These are phyloP conservation scores for Dryobates pubescens DNA, from an alignment of 2,797 vertebrate species.

Conservation along the genomic window DNA sequence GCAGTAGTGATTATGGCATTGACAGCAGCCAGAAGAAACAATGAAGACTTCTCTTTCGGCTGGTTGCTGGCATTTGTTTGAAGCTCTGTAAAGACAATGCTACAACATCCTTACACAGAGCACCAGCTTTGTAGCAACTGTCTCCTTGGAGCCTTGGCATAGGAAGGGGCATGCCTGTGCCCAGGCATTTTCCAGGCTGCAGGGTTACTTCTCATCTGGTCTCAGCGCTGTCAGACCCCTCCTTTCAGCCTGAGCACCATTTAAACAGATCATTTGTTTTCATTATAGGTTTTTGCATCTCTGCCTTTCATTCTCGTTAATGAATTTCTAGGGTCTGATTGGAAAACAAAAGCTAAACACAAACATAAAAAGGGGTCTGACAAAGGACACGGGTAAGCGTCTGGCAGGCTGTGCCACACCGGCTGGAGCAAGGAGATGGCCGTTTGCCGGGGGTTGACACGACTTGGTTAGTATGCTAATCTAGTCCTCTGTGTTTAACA, in stretches of 20 bases:
- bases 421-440: conserved; percentile 56
- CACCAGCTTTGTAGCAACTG: background rate
- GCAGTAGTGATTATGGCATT: background rate
- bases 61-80: background rate
- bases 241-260: conserved; percentile 53
- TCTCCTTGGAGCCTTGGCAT: conserved; percentile 43
- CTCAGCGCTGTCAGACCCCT: conserved; percentile 20
- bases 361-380: conserved; percentile 50
- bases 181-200: conserved; percentile 70
- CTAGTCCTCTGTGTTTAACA: conserved; percentile 57
- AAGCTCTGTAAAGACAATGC: conserved; percentile 14
- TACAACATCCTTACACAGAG: conserved; percentile 27
- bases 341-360: conserved; percentile 74
- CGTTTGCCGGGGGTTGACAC: conserved; percentile 70
- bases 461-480: conserved; percentile 81
- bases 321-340: conserved; percentile 78
- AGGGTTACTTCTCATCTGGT: conserved; percentile 64
- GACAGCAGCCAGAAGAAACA: conserved; percentile 13
- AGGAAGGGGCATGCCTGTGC: background rate
- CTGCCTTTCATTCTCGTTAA: conserved; percentile 72
- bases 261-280: conserved; percentile 77
- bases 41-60: conserved; percentile 24
- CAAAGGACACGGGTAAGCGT: conserved; percentile 64
- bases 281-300: conserved; percentile 73
- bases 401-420: conserved; percentile 25